phyloP scores from a whole-genome alignment of 2,113 vertebrate genomes.

The Dipodomys stephensi region DNA sequence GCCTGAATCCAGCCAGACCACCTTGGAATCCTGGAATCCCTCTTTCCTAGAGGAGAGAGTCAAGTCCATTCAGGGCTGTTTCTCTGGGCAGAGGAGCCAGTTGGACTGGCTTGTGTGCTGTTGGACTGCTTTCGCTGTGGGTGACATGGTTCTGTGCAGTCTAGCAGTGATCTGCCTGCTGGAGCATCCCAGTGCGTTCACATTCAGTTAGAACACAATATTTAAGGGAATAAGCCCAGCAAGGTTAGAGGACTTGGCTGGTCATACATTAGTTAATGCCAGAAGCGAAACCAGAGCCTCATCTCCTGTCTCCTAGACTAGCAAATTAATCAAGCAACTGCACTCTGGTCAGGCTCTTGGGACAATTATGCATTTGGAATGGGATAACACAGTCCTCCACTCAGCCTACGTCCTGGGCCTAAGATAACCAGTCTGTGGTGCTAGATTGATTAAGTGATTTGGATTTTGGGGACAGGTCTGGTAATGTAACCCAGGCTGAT shows the following conservation, averaged over 20 bases:
- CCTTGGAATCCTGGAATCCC: not conserved
- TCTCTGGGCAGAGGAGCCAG: not conserved
- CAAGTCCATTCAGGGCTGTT: not conserved
- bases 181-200: not conserved
- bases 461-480: not conserved
- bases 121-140: not conserved
- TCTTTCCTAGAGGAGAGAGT: not conserved
- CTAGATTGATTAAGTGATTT: not conserved
- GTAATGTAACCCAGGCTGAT: not conserved
- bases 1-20: not conserved
- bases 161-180: not conserved
- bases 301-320: not conserved
- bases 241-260: not conserved
- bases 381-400: not conserved
- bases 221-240: not conserved
- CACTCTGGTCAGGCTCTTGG: not conserved
- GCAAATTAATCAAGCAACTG: not conserved
- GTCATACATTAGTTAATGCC: not conserved
- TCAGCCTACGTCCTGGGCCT: not conserved
- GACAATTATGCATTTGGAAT: not conserved
- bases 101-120: not conserved
- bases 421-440: not conserved
- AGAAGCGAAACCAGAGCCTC: not conserved
- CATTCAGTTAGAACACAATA: not conserved
- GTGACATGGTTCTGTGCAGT: not conserved